These are phyloP conservation scores for Muraenolepis orangiensis DNA, from an alignment of 2,797 vertebrate genomes.

Conservation along the genomic window DNA sequence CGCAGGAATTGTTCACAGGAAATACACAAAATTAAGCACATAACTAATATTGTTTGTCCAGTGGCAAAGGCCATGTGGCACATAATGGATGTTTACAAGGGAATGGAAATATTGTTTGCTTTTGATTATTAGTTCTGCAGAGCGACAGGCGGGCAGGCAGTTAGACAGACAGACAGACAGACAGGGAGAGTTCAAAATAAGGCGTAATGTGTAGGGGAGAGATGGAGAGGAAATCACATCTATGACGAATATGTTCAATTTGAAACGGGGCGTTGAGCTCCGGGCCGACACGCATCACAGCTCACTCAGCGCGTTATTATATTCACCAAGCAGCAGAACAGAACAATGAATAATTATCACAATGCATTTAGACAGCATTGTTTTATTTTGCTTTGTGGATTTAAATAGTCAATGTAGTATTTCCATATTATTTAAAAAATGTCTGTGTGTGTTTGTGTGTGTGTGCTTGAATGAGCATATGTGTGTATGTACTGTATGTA, in stretches of 20 bases:
- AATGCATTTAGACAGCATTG: neutral
- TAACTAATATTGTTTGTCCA: constrained; percentile 10
- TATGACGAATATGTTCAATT: constrained; percentile 16
- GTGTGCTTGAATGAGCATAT: neutral
- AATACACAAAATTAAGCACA: constrained; percentile 18
- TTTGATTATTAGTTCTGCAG: constrained; percentile 29
- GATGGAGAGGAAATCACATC: neutral
- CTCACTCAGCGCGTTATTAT: neutral
- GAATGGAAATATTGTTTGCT: constrained; percentile 43
- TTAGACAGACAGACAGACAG: neutral
- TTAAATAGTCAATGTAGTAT: neutral
- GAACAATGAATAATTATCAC: constrained; percentile 18
- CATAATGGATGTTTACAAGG: constrained; percentile 52
- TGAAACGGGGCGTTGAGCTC: constrained; percentile 1
- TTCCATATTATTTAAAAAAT: neutral
- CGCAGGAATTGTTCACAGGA: constrained; percentile 23
- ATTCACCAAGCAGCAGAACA: constrained; percentile 2
- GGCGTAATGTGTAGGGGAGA: neutral
- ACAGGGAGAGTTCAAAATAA: neutral
- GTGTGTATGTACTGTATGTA: neutral
- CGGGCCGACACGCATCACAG: constrained; percentile 10
- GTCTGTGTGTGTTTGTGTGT: neutral
- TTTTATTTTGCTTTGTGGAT: neutral
- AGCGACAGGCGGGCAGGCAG: neutral
- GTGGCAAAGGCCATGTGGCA: neutral